Evolutionary conservation across 2,888 invertebrate species (phyloP).

Genomic region (Cryptocephalus moraei): DNA sequence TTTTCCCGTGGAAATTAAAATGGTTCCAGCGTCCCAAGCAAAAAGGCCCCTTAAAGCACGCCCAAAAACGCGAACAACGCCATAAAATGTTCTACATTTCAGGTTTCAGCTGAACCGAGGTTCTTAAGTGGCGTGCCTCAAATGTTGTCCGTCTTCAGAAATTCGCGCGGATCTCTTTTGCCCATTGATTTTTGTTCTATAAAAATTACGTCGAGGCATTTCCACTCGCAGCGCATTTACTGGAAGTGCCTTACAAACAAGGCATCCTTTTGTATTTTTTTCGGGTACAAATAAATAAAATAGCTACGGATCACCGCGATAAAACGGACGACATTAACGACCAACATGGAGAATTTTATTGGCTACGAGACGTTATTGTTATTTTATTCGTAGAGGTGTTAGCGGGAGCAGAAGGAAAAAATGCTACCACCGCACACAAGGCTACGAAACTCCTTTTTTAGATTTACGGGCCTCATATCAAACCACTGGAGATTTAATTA

Average conservation of each 20-base stretch:
- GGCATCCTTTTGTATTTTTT: slow-evolving; percentile 21
- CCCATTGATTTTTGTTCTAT: slow-evolving; percentile 24
- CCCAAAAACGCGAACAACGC: too few species aligned
- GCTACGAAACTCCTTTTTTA: too few species aligned
- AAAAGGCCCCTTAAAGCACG: too few species aligned
- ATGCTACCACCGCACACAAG: too few species aligned
- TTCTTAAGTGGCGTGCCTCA: too few species aligned
- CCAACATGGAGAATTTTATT: slow-evolving; percentile 17
- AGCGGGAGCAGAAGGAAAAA: not conserved
- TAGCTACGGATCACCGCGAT: not conserved
- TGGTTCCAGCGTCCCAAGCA: too few species aligned
- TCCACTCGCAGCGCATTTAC: slow-evolving; percentile 21
- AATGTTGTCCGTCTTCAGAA: too few species aligned
- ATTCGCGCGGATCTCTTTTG: slow-evolving; percentile 6
- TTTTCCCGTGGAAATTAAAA: too few species aligned
- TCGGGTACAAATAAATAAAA: slow-evolving; percentile 13
- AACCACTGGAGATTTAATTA: too few species aligned
- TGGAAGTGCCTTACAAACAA: slow-evolving; percentile 24
- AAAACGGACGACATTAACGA: slow-evolving; percentile 6
- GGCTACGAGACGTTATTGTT: slow-evolving; percentile 9
- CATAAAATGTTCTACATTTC: too few species aligned
- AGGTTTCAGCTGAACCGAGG: too few species aligned
- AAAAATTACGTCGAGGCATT: slow-evolving; percentile 24
- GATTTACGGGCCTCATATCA: too few species aligned
- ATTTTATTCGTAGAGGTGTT: slow-evolving; percentile 10